Evolutionary conservation across 2,888 invertebrate genomes (phyloP).

Genomic region (Agrochola lychnidis): DNA sequence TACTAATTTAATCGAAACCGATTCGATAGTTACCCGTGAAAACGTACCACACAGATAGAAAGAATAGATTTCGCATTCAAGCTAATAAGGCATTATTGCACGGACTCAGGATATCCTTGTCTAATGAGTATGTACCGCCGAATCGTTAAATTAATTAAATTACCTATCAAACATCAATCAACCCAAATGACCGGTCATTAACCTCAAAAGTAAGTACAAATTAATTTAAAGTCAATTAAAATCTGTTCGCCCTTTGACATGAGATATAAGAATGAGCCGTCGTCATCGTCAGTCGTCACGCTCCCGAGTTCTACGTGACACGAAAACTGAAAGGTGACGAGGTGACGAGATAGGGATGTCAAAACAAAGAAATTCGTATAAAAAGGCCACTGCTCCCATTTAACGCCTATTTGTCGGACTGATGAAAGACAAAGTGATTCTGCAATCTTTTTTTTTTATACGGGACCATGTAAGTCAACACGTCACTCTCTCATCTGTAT

Average conservation of each 20-base stretch:
- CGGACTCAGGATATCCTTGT: conserved; percentile 30
- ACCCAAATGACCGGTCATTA: conserved; percentile 26
- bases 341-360: conserved; percentile 1
- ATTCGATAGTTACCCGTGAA: not conserved
- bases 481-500: no score
- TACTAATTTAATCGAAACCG: not conserved
- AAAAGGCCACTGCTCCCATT: not conserved
- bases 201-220: conserved; percentile 31
- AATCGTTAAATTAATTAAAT: conserved; percentile 26
- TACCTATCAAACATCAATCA: conserved; percentile 9
- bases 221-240: conserved; percentile 44
- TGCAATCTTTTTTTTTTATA: not conserved
- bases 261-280: conserved; percentile 26
- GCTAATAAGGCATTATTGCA: conserved; percentile 5
- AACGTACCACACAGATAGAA: not conserved
- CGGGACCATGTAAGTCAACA: no score
- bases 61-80: conserved; percentile 17
- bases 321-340: conserved; percentile 34
- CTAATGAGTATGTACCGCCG: conserved; percentile 5
- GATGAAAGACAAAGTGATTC: conserved; percentile 3
- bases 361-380: conserved; percentile 5
- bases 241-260: conserved; percentile 34
- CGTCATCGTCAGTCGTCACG: conserved; percentile 23
- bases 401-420: not conserved
- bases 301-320: conserved; percentile 43